A percentile compares a stretch with the other conserved stretches of the same genome.
Conservation (phyloP, 2,888 invertebrate species). For the Eristalis pertinax region DNA sequence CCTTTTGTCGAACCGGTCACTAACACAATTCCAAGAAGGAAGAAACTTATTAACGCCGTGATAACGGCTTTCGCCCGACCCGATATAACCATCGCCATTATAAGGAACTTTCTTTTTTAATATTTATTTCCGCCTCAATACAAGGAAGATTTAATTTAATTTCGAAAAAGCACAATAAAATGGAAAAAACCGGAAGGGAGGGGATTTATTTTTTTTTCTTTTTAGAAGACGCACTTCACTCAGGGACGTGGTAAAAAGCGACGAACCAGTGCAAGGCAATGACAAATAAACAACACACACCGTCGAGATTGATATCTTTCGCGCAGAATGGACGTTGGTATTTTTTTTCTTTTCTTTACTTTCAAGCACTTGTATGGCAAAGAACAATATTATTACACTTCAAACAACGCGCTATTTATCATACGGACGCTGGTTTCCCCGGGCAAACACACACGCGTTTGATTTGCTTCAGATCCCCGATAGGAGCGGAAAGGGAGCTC, state of each 20-base stretch:
- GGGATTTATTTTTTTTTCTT: neutral
- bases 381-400: neutral
- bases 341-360: too few relatives aligned
- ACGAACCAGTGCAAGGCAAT: neutral
- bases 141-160: neutral
- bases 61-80: conserved; percentile 85
- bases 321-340: neutral
- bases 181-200: neutral
- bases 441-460: conserved; percentile 3
- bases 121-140: conserved; percentile 7
- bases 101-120: conserved; percentile 54
- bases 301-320: neutral
- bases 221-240: neutral
- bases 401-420: neutral
- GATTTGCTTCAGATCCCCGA: neutral
- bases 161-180: neutral
- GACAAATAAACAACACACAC: neutral
- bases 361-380: neutral
- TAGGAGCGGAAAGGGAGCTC: neutral
- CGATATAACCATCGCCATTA: conserved; percentile 87
- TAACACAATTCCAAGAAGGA: conserved; percentile 83
- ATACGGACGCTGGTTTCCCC: neutral
- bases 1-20: conserved; percentile 85
- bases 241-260: neutral
- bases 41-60: conserved; percentile 83